These are phyloP conservation scores for Troglohyphantes excavatus DNA, from an alignment of 2,888 invertebrate species.

Conservation along the genomic window DNA sequence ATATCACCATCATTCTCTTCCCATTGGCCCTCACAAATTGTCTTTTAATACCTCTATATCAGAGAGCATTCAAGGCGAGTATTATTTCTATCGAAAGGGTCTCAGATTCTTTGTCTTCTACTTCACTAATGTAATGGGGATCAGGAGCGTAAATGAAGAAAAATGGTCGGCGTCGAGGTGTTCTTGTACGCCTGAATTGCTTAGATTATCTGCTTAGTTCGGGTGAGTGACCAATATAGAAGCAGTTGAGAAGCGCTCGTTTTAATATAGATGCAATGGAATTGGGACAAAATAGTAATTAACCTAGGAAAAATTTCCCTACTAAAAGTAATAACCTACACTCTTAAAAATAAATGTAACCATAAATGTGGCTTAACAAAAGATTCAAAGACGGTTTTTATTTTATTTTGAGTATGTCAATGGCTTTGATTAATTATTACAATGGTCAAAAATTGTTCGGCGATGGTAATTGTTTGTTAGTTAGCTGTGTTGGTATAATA, in stretches of 20 bases:
- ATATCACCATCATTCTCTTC: not conserved
- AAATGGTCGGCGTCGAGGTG: not conserved
- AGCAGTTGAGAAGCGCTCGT: not conserved
- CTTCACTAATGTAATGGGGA: constrained; percentile 1
- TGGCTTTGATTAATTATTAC: too few relatives aligned
- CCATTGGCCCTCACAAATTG: not conserved
- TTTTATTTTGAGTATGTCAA: too few relatives aligned
- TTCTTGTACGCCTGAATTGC: constrained; percentile 2
- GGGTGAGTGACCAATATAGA: not conserved
- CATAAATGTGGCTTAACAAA: too few relatives aligned
- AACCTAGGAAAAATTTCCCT: too few relatives aligned
- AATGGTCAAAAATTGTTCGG: too few relatives aligned
- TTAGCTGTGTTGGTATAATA: too few relatives aligned
- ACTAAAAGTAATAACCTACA: too few relatives aligned
- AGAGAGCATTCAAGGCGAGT: not conserved
- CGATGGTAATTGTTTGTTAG: too few relatives aligned
- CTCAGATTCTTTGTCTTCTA: constrained; percentile 5
- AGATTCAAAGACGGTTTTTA: too few relatives aligned
- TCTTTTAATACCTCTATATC: not conserved
- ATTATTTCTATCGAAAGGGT: not conserved
- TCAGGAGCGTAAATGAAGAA: not conserved
- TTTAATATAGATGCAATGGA: not conserved
- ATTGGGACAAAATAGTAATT: too few relatives aligned
- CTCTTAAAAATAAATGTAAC: too few relatives aligned
- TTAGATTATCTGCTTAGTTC: not conserved